These are phyloP conservation scores for Botia almorhae DNA, from an alignment of 2,797 vertebrate species.

Conservation along the genomic window DNA sequence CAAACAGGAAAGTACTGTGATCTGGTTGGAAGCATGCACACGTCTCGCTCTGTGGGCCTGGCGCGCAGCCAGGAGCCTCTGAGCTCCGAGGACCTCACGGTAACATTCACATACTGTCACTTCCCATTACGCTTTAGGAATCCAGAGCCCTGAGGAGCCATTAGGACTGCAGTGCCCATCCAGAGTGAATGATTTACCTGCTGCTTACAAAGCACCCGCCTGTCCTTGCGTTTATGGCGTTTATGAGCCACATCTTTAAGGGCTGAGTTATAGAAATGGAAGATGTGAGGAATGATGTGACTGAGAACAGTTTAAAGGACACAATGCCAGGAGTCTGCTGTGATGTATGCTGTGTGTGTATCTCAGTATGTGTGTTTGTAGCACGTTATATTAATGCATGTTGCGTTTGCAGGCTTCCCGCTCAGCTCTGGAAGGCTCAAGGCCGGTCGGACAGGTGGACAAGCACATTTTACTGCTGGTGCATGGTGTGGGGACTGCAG, in stretches of 20 bases:
- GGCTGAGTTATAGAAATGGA: constrained; percentile 23
- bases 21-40: constrained; percentile 72
- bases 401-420: constrained; percentile 80
- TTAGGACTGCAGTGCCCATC: constrained; percentile 8
- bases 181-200: constrained; percentile 43
- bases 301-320: neutral
- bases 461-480: constrained; percentile 96
- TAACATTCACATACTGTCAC: constrained; percentile 59
- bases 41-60: constrained; percentile 83
- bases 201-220: constrained; percentile 23
- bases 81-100: constrained; percentile 82
- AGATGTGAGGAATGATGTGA: constrained; percentile 25
- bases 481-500: constrained; percentile 92
- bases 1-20: constrained; percentile 86
- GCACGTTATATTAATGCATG: neutral
- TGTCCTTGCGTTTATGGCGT: constrained; percentile 45
- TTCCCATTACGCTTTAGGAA: neutral
- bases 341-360: constrained; percentile 19
- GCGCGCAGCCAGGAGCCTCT: constrained; percentile 94
- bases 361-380: constrained; percentile 17
- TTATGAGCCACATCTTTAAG: constrained; percentile 38
- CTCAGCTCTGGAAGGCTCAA: constrained; percentile 85
- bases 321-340: neutral
- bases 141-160: neutral
- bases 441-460: constrained; percentile 93